Conservation (phyloP, 2,113 vertebrate genomes). For the Gnathonemus longibarbis region DNA sequence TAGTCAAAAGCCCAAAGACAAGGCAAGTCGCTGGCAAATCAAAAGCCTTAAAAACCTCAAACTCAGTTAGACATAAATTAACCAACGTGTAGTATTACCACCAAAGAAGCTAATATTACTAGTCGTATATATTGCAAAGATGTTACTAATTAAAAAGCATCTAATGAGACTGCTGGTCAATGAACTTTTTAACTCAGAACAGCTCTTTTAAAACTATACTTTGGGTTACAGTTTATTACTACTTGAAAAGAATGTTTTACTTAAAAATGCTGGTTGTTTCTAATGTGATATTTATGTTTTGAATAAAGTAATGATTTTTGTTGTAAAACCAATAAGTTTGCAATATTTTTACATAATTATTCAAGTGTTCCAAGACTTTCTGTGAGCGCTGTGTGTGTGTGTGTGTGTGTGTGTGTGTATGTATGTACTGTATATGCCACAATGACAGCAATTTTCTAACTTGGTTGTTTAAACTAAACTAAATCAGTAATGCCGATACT, state of each 20-base stretch:
- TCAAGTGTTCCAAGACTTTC: neutral
- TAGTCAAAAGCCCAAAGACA: neutral
- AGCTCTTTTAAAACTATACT: neutral
- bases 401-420: too few relatives aligned
- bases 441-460: too few relatives aligned
- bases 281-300: neutral
- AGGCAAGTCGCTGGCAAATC: neutral
- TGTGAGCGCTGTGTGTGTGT: neutral
- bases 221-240: neutral
- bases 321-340: neutral
- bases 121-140: neutral
- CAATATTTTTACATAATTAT: neutral
- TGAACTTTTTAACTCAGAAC: neutral
- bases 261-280: neutral
- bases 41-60: neutral
- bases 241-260: neutral
- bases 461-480: too few relatives aligned
- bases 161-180: neutral
- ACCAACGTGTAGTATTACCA: neutral
- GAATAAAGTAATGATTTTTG: neutral
- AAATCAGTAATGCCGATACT: too few relatives aligned
- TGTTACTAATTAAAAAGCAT: neutral
- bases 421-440: too few relatives aligned
- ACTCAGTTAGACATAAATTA: neutral
- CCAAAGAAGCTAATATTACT: neutral